Conservation (phyloP, 35 echinoderm and acorn worm genomes). For the Patiria miniata region DNA sequence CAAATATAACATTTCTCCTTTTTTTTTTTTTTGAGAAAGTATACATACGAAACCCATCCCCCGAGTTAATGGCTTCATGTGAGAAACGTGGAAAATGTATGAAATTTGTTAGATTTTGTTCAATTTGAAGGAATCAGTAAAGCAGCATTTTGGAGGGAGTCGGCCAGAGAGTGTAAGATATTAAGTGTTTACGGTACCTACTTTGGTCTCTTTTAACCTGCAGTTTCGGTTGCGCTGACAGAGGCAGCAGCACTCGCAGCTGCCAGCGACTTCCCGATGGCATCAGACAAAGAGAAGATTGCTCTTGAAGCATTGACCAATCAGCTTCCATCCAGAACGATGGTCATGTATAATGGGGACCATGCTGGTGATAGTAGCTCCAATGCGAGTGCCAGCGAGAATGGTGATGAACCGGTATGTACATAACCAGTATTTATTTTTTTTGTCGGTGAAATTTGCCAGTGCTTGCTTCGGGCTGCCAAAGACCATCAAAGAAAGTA, state of each 20-base stretch:
- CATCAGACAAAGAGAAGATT: constrained; percentile 85
- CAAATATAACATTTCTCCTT: too few relatives aligned
- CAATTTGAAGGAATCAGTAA: too few relatives aligned
- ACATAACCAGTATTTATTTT: neutral
- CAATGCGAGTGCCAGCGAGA: constrained; percentile 66
- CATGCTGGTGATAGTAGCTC: constrained; percentile 37
- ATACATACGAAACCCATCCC: too few relatives aligned
- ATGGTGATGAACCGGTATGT: constrained; percentile 39
- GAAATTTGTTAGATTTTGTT: too few relatives aligned
- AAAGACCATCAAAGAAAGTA: too few relatives aligned
- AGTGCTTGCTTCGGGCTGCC: too few relatives aligned
- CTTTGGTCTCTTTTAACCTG: neutral
- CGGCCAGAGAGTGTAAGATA: too few relatives aligned
- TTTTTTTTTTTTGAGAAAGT: too few relatives aligned
- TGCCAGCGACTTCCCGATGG: constrained; percentile 47
- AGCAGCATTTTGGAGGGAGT: too few relatives aligned
- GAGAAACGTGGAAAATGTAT: too few relatives aligned
- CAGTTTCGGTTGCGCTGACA: constrained; percentile 29
- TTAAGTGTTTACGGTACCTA: neutral
- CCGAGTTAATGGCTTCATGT: too few relatives aligned
- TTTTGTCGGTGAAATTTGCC: too few relatives aligned
- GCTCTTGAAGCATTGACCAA: constrained; percentile 81
- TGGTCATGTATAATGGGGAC: constrained; percentile 48
- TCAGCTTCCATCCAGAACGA: constrained; percentile 58
- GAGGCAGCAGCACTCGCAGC: constrained; percentile 21